A percentile compares a stretch with the other conserved stretches of the same genome.
Evolutionary conservation across 2,797 vertebrate species (phyloP).

Genomic region (Hyperoplus immaculatus): DNA sequence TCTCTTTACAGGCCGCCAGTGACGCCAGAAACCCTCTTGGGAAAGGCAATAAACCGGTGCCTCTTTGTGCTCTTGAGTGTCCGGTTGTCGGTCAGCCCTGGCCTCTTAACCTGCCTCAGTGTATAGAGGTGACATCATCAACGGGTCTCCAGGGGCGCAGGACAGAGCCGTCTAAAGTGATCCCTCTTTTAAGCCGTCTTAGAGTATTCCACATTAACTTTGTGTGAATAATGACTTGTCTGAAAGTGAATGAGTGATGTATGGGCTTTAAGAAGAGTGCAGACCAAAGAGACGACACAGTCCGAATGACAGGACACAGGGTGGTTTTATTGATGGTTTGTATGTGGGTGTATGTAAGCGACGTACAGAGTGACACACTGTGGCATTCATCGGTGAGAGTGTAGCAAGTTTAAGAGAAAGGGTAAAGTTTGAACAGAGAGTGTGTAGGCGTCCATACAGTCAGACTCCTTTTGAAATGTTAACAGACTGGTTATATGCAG

Average conservation of each 20-base stretch:
- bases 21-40: constrained; percentile 84
- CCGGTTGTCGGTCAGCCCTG: constrained; percentile 75
- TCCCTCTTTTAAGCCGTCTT: constrained; percentile 45
- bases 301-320: constrained; percentile 23
- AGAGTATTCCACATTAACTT: constrained; percentile 38
- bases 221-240: constrained; percentile 49
- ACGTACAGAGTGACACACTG: constrained; percentile 15
- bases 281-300: constrained; percentile 27
- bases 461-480: constrained; percentile 5
- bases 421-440: background rate
- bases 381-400: constrained; percentile 30
- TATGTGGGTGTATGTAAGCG: constrained; percentile 14
- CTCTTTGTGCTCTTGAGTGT: constrained; percentile 81
- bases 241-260: constrained; percentile 57
- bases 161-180: constrained; percentile 52
- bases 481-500: background rate
- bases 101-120: constrained; percentile 77
- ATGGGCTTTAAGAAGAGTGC: constrained; percentile 32
- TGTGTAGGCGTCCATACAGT: constrained; percentile 1
- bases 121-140: constrained; percentile 76
- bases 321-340: constrained; percentile 31
- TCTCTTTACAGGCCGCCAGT: constrained; percentile 81
- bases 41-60: constrained; percentile 86
- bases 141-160: constrained; percentile 60
- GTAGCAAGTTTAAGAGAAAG: constrained; percentile 26